phyloP scores from a whole-genome alignment of 2,888 invertebrate species.

The Brachypterus glaber region DNA sequence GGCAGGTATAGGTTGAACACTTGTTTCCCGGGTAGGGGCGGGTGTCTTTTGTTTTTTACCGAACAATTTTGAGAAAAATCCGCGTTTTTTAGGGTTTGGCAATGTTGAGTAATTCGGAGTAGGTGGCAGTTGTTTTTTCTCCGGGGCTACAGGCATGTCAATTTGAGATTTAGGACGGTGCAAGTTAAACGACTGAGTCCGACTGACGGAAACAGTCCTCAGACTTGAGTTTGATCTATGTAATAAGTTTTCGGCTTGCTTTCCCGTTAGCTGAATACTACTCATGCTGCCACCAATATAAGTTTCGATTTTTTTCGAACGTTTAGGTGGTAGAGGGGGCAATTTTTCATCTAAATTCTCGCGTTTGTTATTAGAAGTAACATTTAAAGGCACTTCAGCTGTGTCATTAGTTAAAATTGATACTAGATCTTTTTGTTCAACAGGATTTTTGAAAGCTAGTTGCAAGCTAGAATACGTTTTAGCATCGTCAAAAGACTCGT shows the following conservation, averaged over 20 bases:
- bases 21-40: conserved; percentile 31
- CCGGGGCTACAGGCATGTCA: conserved; percentile 33
- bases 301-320: conserved; percentile 50
- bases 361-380: conserved; percentile 18
- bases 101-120: conserved; percentile 36
- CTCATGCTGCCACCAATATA: conserved; percentile 32
- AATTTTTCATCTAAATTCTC: conserved; percentile 51
- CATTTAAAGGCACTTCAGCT: conserved; percentile 30
- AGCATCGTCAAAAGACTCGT: conserved; percentile 63
- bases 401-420: conserved; percentile 40
- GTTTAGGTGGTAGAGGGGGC: conserved; percentile 74
- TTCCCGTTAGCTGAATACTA: conserved; percentile 22
- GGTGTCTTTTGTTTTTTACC: conserved; percentile 45
- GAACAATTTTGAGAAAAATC: conserved; percentile 56
- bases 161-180: conserved; percentile 33
- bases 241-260: conserved; percentile 24
- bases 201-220: conserved; percentile 24
- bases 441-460: conserved; percentile 75
- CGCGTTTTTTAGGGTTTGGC: conserved; percentile 51
- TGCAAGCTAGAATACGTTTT: conserved; percentile 78
- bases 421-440: conserved; percentile 37
- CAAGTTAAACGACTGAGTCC: conserved; percentile 33
- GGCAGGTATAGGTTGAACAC: conserved; percentile 25
- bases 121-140: conserved; percentile 39
- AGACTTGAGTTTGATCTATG: conserved; percentile 23